Percentiles rank a stretch among this genome's conserved stretches.
Evolutionary conservation across 2,797 vertebrate genomes (phyloP).

Genomic region (Cossypha niveicapilla): DNA sequence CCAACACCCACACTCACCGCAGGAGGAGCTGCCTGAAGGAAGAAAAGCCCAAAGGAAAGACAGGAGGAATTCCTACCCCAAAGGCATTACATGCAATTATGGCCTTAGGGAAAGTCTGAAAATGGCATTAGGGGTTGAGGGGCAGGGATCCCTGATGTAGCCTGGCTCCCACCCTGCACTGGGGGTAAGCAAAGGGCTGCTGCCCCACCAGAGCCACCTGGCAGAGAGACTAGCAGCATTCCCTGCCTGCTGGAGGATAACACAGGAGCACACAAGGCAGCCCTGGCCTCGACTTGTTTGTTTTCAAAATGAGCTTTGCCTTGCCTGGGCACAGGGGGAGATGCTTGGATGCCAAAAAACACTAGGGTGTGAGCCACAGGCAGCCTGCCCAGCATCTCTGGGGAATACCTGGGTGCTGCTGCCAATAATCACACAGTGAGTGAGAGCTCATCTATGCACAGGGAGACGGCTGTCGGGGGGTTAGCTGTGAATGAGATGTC

Average conservation of each 20-base stretch:
- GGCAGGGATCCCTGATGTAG: fast-evolving
- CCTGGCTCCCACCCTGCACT: neutral
- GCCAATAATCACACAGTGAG: neutral
- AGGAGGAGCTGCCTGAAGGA: neutral
- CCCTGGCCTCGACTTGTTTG: neutral
- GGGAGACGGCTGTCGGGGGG: fast-evolving
- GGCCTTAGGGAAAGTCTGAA: neutral
- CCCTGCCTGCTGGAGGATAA: neutral
- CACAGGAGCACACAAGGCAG: fast-evolving
- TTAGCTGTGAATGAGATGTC: neutral
- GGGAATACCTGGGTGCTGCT: neutral
- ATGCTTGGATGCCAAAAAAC: neutral
- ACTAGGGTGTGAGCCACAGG: neutral
- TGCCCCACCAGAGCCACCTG: fast-evolving
- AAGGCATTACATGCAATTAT: neutral
- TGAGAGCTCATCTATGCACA: neutral
- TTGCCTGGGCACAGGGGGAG: fast-evolving
- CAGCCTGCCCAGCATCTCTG: neutral
- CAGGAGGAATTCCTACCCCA: neutral
- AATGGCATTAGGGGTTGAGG: neutral
- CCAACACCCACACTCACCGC: neutral
- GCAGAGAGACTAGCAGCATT: fast-evolving
- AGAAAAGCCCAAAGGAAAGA: neutral
- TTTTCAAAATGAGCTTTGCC: neutral
- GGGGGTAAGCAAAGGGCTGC: neutral